Conservation (phyloP, 2,888 invertebrate species). For the Petrophora chlorosata region DNA sequence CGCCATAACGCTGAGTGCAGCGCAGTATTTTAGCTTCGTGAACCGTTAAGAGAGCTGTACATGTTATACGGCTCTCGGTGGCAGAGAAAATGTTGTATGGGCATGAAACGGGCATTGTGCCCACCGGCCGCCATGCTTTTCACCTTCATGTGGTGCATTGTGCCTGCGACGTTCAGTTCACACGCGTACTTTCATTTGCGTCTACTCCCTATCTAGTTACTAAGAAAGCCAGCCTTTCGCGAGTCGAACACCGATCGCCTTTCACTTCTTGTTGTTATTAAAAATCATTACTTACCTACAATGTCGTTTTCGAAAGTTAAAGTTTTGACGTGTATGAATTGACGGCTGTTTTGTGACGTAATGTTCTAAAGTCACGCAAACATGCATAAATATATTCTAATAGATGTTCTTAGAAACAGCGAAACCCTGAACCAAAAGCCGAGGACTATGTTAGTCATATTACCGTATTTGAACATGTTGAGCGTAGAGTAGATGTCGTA, state of each 20-base stretch:
- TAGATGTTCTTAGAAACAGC: conserved; percentile 48
- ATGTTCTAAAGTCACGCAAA: conserved; percentile 4
- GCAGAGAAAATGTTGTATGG: conserved; percentile 33
- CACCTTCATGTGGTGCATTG: conserved; percentile 59
- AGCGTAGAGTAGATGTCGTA: conserved; percentile 46
- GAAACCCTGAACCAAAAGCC: conserved; percentile 64
- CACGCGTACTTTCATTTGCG: conserved; percentile 74
- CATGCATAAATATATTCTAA: conserved; percentile 33
- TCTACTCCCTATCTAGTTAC: conserved; percentile 73
- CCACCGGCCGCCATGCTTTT: conserved; percentile 50
- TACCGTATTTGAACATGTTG: conserved; percentile 69
- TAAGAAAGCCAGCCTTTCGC: conserved; percentile 64
- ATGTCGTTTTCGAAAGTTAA: conserved; percentile 59
- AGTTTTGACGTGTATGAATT: conserved; percentile 41
- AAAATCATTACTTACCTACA: conserved; percentile 68
- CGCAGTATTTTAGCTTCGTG: conserved; percentile 38
- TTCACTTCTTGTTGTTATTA: conserved; percentile 77
- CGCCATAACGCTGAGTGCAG: conserved; percentile 59
- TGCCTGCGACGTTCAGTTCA: conserved; percentile 62
- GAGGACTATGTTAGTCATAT: conserved; percentile 71
- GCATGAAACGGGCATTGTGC: conserved; percentile 31
- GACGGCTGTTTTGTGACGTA: conserved; percentile 13
- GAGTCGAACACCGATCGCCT: conserved; percentile 55
- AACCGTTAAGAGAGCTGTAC: conserved; percentile 48
- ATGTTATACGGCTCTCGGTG: conserved; percentile 17